Conservation (phyloP, 2,797 vertebrate genomes). For the Hafferia zeledoni region DNA sequence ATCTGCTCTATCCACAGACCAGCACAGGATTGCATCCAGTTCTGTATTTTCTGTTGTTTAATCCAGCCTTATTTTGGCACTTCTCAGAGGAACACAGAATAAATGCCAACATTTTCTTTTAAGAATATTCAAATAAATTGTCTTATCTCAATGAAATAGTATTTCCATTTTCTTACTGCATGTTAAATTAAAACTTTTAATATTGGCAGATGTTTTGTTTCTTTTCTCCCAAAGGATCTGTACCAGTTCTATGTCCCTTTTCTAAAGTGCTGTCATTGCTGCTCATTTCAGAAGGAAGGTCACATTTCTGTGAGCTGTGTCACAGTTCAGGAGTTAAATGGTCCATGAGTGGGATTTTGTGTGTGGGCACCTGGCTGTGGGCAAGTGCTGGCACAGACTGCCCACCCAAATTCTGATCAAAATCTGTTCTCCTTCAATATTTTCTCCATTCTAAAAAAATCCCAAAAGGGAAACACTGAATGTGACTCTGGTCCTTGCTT, state of each 20-base stretch:
- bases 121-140: background rate
- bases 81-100: background rate
- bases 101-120: slow-evolving; percentile 23
- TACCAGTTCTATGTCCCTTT: background rate
- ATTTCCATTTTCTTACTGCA: background rate
- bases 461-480: background rate
- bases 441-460: background rate
- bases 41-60: slow-evolving; percentile 31
- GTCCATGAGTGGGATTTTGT: background rate
- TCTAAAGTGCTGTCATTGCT: background rate
- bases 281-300: background rate
- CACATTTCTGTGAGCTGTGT: background rate
- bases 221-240: background rate
- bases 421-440: background rate
- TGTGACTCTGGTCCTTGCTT: background rate
- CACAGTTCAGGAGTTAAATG: background rate
- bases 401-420: background rate
- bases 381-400: background rate
- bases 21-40: slow-evolving; percentile 13
- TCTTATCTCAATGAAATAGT: background rate
- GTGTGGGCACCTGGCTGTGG: background rate
- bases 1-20: slow-evolving; percentile 40
- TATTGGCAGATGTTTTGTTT: background rate
- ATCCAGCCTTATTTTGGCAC: slow-evolving; percentile 24
- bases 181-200: background rate